Evolutionary conservation across 2,113 vertebrate genomes (phyloP).

Genomic region (Nansenia antarctica): DNA sequence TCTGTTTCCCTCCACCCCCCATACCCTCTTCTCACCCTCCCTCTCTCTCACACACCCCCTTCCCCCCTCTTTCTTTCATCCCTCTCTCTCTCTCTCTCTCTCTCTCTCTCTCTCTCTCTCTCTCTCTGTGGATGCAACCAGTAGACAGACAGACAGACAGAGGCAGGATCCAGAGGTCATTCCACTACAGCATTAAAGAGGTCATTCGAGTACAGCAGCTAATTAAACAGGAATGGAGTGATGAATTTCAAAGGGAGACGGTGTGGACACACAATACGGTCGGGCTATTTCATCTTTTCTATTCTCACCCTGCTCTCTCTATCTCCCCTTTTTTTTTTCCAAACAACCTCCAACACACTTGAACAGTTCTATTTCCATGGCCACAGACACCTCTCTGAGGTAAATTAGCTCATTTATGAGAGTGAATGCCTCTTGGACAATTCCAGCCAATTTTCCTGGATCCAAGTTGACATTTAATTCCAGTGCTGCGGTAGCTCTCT

Average conservation of each 20-base stretch:
- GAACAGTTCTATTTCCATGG: constrained; percentile 56
- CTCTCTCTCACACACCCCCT: not conserved
- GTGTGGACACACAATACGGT: constrained; percentile 40
- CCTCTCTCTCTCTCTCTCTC: constrained; percentile 1
- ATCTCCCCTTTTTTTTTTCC: constrained; percentile 25
- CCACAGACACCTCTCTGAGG: constrained; percentile 38
- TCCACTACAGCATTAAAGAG: too few relatives aligned
- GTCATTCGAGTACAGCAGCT: constrained; percentile 63
- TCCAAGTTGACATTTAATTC: constrained; percentile 70
- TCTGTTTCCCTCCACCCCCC: not conserved
- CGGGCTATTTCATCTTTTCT: constrained; percentile 39
- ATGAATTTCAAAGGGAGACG: constrained; percentile 59
- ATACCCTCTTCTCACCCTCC: not conserved
- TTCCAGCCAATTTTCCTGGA: constrained; percentile 60
- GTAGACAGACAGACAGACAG: constrained; percentile 36
- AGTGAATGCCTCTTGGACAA: constrained; percentile 59
- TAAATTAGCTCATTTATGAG: constrained; percentile 59
- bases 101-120: constrained; percentile 18
- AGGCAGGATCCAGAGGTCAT: constrained; percentile 60
- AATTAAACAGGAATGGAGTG: constrained; percentile 61
- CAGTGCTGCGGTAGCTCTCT: constrained; percentile 37
- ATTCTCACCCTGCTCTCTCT: not conserved
- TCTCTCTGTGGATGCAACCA: constrained; percentile 21
- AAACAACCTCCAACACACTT: constrained; percentile 52
- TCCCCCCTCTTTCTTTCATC: not conserved